Percentiles rank a stretch among this genome's conserved stretches.
phyloP scores from a whole-genome alignment of 1,140 invertebrate species.

The Pseudoatta argentina region DNA sequence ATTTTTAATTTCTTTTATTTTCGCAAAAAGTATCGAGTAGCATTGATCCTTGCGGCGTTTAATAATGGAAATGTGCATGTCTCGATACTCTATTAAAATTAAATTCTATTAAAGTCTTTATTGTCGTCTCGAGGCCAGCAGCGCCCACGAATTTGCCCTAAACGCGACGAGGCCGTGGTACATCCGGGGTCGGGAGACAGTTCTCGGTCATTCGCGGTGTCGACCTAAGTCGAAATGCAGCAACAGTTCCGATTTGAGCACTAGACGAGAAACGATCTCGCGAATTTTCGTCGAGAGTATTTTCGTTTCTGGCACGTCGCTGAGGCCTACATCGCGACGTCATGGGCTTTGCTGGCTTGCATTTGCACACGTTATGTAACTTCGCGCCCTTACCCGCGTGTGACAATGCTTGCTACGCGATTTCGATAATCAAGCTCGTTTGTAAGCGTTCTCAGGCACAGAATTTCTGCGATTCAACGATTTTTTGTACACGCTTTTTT shows the following conservation, averaged over 20 bases:
- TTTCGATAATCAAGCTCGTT: not conserved
- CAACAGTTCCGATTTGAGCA: slow-evolving; percentile 57
- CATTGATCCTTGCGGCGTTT: not conserved
- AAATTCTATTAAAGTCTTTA: slow-evolving; percentile 7
- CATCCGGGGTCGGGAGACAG: slow-evolving; percentile 40
- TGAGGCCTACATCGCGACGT: slow-evolving; percentile 81
- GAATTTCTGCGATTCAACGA: not conserved
- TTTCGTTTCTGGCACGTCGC: slow-evolving; percentile 85
- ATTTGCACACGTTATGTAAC: slow-evolving; percentile 64
- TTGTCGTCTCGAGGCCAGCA: slow-evolving; percentile 45
- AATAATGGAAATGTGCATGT: not conserved
- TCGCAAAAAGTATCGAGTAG: not conserved
- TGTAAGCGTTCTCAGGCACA: slow-evolving; percentile 1
- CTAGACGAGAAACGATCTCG: slow-evolving; percentile 40
- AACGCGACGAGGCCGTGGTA: slow-evolving; percentile 34
- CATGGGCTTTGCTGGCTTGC: slow-evolving; percentile 53
- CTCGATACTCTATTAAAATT: slow-evolving; percentile 32
- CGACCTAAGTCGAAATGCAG: slow-evolving; percentile 26
- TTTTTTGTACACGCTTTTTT: not conserved
- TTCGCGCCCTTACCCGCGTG: slow-evolving; percentile 35
- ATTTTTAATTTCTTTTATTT: not conserved
- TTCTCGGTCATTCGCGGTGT: slow-evolving; percentile 34
- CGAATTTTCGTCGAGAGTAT: slow-evolving; percentile 77
- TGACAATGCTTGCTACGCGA: not conserved
- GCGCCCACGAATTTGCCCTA: slow-evolving; percentile 50